Evolutionary conservation across 2,888 invertebrate species (phyloP), one percentile per base, ranked within the genome.

Genomic region (Nemapogon koenigi): DNA sequence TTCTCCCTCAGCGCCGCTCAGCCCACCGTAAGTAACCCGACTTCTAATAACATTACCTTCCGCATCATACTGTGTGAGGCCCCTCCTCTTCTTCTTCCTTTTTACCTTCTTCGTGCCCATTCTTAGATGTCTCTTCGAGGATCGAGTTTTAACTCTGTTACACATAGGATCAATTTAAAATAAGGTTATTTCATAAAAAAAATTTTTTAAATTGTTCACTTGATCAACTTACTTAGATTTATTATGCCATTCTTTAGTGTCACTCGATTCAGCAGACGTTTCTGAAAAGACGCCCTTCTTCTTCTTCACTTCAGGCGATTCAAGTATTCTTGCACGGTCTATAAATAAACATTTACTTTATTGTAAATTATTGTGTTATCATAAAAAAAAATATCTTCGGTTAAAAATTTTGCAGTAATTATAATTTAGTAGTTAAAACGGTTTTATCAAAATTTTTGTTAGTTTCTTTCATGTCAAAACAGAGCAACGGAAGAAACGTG

Each of bases 21-120:
- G 68, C 0, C 82, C 82, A 8, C 83, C 84, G 59, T 81, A 83
- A n/a, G 82, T 82, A 41, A 76, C 73, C 2, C 76, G 50, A 33
- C 70, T 63, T 1, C 75, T 56, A 2, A 70, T 50, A 25, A 67
- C 70, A 52, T 68, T 69, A 0, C 75, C 71, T 0, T 44, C 57
- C 3, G 63, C 66, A 52, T 73, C 73, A 60, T 73, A 71, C 49
- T 72, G 76, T 26, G 63, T 62, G 2, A 67, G 58, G 0, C 53
- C 53, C 19, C 50, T 54, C 1, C 49, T 46, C 41, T 58, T 58
- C 41, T 47, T 49, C n/a, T n/a, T n/a, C n/a, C n/a, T n/a, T 15
- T 39, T 35, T 3, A n/a, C 19, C 7, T 41, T 43, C 16, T 43
- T 43, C 11, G 33, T 6, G 4, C 19, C 18, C 10, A n/a, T 28